Base-by-base conservation (phyloP, 1,140 invertebrate species). In the Meloidogyne floridensis region DNA sequence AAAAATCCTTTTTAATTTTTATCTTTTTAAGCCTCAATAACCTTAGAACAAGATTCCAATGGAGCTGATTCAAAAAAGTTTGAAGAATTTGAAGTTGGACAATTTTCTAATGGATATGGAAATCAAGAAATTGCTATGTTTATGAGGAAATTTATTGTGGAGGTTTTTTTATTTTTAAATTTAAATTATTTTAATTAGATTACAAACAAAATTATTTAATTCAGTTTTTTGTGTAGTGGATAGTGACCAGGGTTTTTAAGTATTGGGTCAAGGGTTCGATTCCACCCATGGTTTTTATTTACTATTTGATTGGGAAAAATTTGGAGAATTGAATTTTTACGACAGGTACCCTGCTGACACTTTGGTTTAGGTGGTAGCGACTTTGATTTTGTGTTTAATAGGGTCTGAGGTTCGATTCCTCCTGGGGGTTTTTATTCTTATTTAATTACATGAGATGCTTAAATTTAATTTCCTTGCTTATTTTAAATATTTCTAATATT, bases 141-240 rank as follows among this genome's bases (percentile, higher is more conserved):
- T 71, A 79, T 79, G 77, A 69, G 77, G 1, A 79, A 72, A 71
- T 80, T 80, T 47, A 72, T 80, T 80, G 65, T 56, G 6, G 79
- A 74, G 79, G 79, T 75, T 43, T 18, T 6, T 20, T 42, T 15
- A 42, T 9, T n/a, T 42, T 73, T 4, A 9, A 15, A 47, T 47
- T 6, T 6, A 47, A 47, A 47, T 47, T 4, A 47, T 47, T n/a
- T 47, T 32, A 3, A n/a, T 13, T 10, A 7, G 2, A 20, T 42
- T 10, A 11, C n/a, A 43, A 13, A 5, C 2, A 47, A 47, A 4
- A 47, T 8, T 6, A 6, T 2, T 47, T 47, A 47, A 47, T 6
- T 47, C 32, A 1, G 32, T 32, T 32, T 32, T 0, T 32, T 0
- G 72, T 6, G 11, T 76, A 18, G 9, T 65, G 11, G 32, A 5